phyloP scores from a whole-genome alignment of 2,113 vertebrate genomes.

The Actenoides hombroni region DNA sequence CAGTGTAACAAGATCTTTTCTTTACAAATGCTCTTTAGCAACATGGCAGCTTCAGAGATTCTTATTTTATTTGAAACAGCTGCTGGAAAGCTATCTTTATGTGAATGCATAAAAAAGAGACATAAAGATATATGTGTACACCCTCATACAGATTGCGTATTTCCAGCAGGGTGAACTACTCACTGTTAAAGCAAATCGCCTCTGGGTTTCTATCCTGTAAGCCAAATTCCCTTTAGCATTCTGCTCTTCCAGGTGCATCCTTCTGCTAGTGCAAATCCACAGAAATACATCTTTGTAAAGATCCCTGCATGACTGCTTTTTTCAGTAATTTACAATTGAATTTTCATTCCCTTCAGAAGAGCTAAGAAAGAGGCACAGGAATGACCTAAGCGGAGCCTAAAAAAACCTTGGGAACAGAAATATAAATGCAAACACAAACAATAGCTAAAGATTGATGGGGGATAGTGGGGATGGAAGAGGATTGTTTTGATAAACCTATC shows the following conservation, averaged over 20 bases:
- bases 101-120: background rate
- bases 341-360: background rate
- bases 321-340: background rate
- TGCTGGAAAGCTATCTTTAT: background rate
- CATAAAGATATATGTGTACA: background rate
- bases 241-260: background rate
- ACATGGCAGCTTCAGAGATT: background rate
- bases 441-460: background rate
- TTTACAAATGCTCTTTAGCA: background rate
- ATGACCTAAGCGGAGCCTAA: background rate
- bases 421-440: background rate
- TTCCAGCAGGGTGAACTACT: background rate
- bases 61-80: background rate
- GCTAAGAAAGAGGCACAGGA: background rate
- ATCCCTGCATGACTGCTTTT: background rate
- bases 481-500: background rate
- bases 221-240: background rate
- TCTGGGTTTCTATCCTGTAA: background rate
- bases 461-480: background rate
- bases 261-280: background rate
- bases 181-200: background rate
- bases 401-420: background rate
- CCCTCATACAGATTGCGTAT: background rate
- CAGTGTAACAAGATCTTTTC: background rate
- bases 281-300: background rate